Conservation (phyloP, 2,113 vertebrate genomes). For the Notiomystis cincta region DNA sequence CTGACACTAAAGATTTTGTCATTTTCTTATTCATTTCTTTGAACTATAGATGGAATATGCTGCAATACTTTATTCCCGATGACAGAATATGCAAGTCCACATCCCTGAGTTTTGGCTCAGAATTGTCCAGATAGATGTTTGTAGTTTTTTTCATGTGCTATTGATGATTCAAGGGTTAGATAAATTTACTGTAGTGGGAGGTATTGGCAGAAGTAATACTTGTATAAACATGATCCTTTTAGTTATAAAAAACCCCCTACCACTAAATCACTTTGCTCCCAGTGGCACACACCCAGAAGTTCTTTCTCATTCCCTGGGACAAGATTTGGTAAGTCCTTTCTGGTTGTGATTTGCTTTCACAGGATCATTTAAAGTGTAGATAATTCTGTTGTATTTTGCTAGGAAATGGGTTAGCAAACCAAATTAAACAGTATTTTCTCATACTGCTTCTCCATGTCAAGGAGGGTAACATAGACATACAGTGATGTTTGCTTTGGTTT, state of each 20-base stretch:
- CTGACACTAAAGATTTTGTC: conserved; percentile 11
- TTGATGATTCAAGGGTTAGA: conserved; percentile 62
- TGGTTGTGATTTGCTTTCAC: not conserved
- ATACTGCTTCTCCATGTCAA: not conserved
- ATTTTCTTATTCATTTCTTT: conserved; percentile 47
- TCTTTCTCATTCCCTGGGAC: not conserved
- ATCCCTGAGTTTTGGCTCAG: conserved; percentile 37
- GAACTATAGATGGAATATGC: not conserved
- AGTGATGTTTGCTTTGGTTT: not conserved
- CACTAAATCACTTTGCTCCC: conserved; percentile 23
- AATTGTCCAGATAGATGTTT: conserved; percentile 22
- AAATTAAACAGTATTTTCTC: not conserved
- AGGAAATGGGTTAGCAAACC: not conserved
- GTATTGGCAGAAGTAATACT: conserved; percentile 50
- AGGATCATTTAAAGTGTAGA: not conserved
- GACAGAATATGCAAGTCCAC: conserved; percentile 48
- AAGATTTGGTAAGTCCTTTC: conserved; percentile 1
- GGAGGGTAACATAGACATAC: not conserved
- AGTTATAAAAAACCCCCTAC: conserved; percentile 11
- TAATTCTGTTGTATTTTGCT: not conserved
- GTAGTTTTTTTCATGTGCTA: conserved; percentile 32
- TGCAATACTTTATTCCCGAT: not conserved
- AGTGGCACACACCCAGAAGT: conserved; percentile 18
- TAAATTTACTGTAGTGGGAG: conserved; percentile 55
- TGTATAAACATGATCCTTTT: conserved; percentile 54